Conservation (phyloP, 2,113 vertebrate species). For the Microtus montanus region DNA sequence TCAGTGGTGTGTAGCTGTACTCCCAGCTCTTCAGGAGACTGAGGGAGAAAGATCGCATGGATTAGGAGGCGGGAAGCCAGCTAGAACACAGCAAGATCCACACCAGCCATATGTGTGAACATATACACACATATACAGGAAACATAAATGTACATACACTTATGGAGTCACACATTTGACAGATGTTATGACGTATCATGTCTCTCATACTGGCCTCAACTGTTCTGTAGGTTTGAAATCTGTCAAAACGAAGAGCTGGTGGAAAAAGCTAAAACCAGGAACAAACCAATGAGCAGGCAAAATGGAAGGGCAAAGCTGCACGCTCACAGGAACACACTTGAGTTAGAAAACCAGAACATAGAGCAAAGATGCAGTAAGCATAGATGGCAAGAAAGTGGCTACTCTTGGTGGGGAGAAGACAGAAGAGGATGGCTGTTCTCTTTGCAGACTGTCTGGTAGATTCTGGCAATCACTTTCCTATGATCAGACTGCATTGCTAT, state of each 20-base stretch:
- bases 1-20: neutral
- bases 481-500: neutral
- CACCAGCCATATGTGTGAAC: neutral
- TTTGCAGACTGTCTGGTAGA: neutral
- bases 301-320: neutral
- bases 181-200: neutral
- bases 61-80: neutral
- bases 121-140: fast-evolving
- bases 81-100: neutral
- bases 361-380: neutral
- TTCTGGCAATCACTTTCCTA: neutral
- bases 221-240: slow-evolving; percentile 28
- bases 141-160: neutral
- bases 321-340: neutral
- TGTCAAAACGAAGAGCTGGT: slow-evolving; percentile 21
- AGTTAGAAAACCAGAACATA: slow-evolving; percentile 5
- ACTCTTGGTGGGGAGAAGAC: neutral
- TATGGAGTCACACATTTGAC: neutral
- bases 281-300: neutral
- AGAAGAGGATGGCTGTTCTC: neutral
- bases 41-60: neutral
- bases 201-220: neutral
- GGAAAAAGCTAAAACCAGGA: neutral
- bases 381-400: neutral
- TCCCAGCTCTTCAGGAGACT: neutral